Percentiles rank a stretch among this genome's conserved stretches.
Evolutionary conservation across 2,888 invertebrate species (phyloP).

Genomic region (Melitaea athalia): DNA sequence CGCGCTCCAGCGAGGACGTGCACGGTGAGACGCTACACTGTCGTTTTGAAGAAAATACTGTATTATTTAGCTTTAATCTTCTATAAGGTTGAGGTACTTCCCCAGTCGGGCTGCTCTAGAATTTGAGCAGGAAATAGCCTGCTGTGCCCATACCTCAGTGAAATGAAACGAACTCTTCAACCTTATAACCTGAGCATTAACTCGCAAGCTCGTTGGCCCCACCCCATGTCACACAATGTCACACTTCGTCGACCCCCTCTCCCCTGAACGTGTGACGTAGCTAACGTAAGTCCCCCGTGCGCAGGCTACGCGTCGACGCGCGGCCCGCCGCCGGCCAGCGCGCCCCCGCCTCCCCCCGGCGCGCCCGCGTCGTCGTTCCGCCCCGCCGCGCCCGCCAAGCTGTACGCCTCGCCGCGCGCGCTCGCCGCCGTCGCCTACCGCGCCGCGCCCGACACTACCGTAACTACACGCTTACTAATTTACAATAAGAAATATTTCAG

Average conservation of each 20-base stretch:
- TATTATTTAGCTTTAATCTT: background rate
- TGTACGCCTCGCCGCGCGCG: constrained; percentile 95
- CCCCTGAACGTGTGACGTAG: no score
- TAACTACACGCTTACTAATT: background rate
- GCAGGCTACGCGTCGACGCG: background rate
- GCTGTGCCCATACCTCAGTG: no score
- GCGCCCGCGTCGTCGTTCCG: constrained; percentile 93
- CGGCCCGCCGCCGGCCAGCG: constrained; percentile 87
- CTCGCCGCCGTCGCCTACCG: constrained; percentile 79
- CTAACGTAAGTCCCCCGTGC: no score
- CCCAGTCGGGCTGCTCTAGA: no score
- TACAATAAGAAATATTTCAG: background rate
- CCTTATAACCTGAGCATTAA: no score
- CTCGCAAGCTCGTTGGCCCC: no score
- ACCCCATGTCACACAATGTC: no score
- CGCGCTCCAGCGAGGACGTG: constrained; percentile 73
- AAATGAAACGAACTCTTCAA: no score
- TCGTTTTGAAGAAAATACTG: no score
- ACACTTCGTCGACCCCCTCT: no score
- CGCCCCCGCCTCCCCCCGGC: constrained; percentile 87
- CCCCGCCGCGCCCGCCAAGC: constrained; percentile 86
- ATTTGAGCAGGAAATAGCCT: no score
- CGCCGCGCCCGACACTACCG: constrained; percentile 36
- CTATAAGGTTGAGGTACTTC: no score
- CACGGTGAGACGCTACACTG: constrained; percentile 53